Percentiles rank a stretch among this genome's conserved stretches.
Conservation (phyloP, 2,797 vertebrate species). For the Gastrophryne carolinensis region DNA sequence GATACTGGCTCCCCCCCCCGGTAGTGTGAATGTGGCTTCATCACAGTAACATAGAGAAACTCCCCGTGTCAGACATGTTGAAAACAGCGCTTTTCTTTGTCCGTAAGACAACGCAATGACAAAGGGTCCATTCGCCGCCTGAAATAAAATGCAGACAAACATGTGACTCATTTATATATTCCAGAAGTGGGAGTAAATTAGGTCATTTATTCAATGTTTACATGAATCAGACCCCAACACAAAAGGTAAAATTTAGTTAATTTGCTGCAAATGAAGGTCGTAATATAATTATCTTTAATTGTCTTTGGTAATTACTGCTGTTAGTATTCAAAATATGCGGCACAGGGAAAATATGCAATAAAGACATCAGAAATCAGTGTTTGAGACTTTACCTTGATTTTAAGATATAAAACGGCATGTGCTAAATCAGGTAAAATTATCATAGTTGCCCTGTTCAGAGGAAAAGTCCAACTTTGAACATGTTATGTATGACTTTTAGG, state of each 20-base stretch:
- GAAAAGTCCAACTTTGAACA: no score
- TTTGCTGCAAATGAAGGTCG: not conserved
- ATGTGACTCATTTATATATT: not conserved
- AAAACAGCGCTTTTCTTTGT: conserved; percentile 10
- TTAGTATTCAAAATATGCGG: no score
- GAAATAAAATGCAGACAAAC: not conserved
- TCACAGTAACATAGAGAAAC: conserved; percentile 6
- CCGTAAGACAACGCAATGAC: conserved; percentile 11
- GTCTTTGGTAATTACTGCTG: no score
- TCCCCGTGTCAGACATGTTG: conserved; percentile 19
- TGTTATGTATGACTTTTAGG: no score
- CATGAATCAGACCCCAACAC: not conserved
- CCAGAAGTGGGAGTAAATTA: not conserved
- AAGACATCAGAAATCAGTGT: no score
- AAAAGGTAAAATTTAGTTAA: not conserved
- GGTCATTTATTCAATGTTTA: not conserved
- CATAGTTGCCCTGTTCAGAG: no score
- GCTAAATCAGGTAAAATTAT: no score
- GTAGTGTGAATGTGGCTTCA: not conserved
- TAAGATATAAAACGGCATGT: no score
- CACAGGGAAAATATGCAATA: no score
- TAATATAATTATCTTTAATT: not conserved
- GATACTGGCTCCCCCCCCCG: no score
- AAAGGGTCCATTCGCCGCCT: not conserved
- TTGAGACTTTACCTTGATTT: no score